Conservation (phyloP, 2,113 vertebrate species). For the Chlorodrepanis virens region DNA sequence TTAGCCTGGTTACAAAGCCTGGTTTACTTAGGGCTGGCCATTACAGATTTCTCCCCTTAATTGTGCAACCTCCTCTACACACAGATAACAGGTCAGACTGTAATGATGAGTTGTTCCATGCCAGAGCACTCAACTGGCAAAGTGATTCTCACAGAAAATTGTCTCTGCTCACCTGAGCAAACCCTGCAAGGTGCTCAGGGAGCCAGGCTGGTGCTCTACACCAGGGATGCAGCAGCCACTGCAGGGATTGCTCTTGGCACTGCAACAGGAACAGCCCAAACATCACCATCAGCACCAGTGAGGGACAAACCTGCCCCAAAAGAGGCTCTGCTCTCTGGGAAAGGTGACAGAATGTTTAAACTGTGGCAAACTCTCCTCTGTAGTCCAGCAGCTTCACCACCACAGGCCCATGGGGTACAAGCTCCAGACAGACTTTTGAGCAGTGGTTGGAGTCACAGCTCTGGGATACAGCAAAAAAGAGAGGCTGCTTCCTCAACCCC, state of each 20-base stretch:
- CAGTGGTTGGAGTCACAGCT: not conserved
- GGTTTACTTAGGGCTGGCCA: conserved; percentile 19
- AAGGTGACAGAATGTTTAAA: not conserved
- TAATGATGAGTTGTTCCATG: not conserved
- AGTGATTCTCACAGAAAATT: conserved; percentile 5
- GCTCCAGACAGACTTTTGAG: not conserved
- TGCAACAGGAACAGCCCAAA: not conserved
- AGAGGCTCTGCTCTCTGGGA: not conserved
- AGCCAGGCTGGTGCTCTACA: not conserved
- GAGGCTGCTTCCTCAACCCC: not conserved
- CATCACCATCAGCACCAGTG: rapidly evolving
- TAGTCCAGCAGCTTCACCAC: not conserved
- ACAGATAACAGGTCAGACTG: not conserved
- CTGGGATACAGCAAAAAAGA: not conserved
- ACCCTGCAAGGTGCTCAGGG: not conserved
- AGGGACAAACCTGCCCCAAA: not conserved
- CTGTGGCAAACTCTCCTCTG: not conserved
- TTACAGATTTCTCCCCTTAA: conserved; percentile 24
- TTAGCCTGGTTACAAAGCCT: conserved; percentile 7
- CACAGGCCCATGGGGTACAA: rapidly evolving
- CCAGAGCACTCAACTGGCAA: not conserved
- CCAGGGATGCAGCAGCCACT: rapidly evolving
- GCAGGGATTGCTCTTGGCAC: not conserved
- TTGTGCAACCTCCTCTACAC: not conserved
- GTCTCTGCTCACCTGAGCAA: conserved; percentile 32